A percentile compares a stretch with the other conserved stretches of the same genome.
These are phyloP conservation scores for Aldrovandia affinis DNA, from an alignment of 2,797 vertebrate species.

Conservation along the genomic window DNA sequence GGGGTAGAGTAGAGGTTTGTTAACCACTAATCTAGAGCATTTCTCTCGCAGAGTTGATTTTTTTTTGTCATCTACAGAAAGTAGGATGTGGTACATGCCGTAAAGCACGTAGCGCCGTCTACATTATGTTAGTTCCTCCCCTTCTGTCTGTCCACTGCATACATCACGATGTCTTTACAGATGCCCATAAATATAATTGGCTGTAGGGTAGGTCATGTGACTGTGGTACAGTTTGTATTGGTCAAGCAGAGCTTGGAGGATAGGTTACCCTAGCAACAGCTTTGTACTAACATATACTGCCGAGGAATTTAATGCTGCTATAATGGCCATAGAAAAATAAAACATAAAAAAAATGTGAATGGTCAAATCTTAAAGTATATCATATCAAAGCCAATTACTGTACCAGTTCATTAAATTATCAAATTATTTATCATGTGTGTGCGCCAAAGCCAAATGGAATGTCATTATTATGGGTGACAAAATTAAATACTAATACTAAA, in stretches of 20 bases:
- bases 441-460: too few relatives aligned
- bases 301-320: not conserved
- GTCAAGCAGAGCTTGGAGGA: not conserved
- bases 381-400: not conserved
- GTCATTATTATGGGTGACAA: constrained; percentile 6
- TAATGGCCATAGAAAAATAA: not conserved
- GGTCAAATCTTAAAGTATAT: too few relatives aligned
- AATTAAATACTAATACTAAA: not conserved
- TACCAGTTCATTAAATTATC: not conserved
- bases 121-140: not conserved
- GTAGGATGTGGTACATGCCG: constrained; percentile 15
- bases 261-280: constrained; percentile 29
- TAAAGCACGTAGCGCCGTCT: not conserved
- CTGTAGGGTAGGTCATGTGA: constrained; percentile 17
- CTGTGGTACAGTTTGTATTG: constrained; percentile 25
- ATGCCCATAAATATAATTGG: constrained; percentile 35
- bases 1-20: too few relatives aligned
- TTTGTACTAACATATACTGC: constrained; percentile 23
- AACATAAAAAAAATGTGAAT: too few relatives aligned
- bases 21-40: too few relatives aligned
- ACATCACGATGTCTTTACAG: constrained; percentile 24
- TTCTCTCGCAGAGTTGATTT: too few relatives aligned
- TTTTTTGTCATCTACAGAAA: too few relatives aligned
- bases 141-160: not conserved
- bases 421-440: too few relatives aligned